These are phyloP conservation scores for Tinea trinotella DNA, from an alignment of 2,888 invertebrate genomes.

Conservation along the genomic window DNA sequence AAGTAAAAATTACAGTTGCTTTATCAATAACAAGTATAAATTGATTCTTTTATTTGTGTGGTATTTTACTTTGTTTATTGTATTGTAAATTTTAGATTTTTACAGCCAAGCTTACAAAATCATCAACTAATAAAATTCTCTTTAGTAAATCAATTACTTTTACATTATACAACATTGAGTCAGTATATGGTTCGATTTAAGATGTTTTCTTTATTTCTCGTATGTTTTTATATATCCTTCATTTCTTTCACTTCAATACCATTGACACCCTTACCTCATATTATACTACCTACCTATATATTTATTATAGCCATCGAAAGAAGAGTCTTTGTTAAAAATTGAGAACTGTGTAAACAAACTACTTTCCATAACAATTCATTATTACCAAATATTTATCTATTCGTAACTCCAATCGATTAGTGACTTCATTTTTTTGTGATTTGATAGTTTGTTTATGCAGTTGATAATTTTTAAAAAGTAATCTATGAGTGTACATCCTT, in stretches of 20 bases:
- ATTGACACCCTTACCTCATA: not conserved
- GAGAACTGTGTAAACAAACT: too few relatives aligned
- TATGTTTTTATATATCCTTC: not conserved
- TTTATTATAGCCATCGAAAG: not conserved
- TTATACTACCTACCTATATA: conserved; percentile 11
- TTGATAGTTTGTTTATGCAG: too few relatives aligned
- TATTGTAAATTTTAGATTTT: conserved; percentile 26
- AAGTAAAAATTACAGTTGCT: not conserved
- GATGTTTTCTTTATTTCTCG: conserved; percentile 55
- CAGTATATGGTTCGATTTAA: conserved; percentile 37
- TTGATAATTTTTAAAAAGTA: too few relatives aligned
- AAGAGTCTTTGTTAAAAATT: too few relatives aligned
- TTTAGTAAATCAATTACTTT: conserved; percentile 43
- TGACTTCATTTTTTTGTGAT: too few relatives aligned
- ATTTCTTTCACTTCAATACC: not conserved
- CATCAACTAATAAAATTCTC: conserved; percentile 45
- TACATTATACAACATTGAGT: not conserved
- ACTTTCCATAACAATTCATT: too few relatives aligned
- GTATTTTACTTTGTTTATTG: not conserved
- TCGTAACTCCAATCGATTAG: too few relatives aligned
- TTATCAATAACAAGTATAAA: conserved; percentile 3
- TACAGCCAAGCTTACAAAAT: conserved; percentile 60
- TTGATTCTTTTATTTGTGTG: conserved; percentile 14
- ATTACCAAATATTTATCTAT: too few relatives aligned
- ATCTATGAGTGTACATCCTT: too few relatives aligned